Evolutionary conservation across 2,888 invertebrate genomes (phyloP).

Genomic region (Orthosia incerta): DNA sequence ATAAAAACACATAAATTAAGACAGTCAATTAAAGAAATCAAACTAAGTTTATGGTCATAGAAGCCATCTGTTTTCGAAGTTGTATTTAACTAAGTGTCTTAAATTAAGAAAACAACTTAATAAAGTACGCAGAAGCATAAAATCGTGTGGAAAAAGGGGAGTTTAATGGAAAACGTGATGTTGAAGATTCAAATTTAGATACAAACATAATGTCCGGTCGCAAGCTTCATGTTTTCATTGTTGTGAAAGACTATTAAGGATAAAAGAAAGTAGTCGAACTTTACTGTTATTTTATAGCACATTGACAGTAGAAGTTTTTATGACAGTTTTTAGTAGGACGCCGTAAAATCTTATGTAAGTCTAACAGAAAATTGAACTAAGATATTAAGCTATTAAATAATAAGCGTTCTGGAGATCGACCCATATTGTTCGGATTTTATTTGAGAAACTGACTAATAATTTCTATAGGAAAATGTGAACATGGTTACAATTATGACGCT

Average conservation of each 20-base stretch:
- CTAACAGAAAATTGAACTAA: constrained; percentile 67
- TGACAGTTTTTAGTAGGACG: constrained; percentile 76
- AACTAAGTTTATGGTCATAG: not conserved
- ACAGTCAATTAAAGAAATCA: not conserved
- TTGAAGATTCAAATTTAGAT: constrained; percentile 63
- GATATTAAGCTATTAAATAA: constrained; percentile 55
- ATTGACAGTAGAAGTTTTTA: constrained; percentile 81
- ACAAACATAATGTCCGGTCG: constrained; percentile 61
- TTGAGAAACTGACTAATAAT: not conserved
- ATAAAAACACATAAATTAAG: constrained; percentile 14
- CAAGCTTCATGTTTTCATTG: constrained; percentile 70
- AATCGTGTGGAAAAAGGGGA: constrained; percentile 32
- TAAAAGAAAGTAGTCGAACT: constrained; percentile 77
- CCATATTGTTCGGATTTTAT: constrained; percentile 42
- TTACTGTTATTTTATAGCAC: constrained; percentile 80
- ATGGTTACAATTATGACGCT: not conserved
- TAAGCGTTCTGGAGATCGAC: constrained; percentile 23
- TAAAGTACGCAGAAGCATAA: constrained; percentile 5
- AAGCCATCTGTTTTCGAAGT: not conserved
- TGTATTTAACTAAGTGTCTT: not conserved
- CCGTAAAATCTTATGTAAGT: constrained; percentile 76
- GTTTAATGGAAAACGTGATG: constrained; percentile 19
- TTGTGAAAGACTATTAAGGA: constrained; percentile 72
- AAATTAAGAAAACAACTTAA: constrained; percentile 22
- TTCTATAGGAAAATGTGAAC: not conserved